A percentile compares a stretch with the other conserved stretches of the same genome.
These are phyloP conservation scores for Drosophila tani DNA, from an alignment of 1,140 invertebrate species.

Conservation along the genomic window DNA sequence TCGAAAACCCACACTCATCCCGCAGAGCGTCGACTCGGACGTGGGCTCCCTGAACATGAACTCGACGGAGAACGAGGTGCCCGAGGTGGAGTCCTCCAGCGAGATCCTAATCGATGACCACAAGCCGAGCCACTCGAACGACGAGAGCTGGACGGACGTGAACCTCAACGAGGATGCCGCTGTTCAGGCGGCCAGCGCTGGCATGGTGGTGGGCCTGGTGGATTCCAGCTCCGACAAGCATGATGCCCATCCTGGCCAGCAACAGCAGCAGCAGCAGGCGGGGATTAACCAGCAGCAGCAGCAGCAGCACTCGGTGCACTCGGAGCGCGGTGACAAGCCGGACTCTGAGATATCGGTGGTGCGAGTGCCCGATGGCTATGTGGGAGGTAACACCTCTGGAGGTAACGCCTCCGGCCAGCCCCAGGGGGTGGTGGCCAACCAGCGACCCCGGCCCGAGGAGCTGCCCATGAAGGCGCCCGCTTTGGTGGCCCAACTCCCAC, in stretches of 20 bases:
- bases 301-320: conserved; percentile 31
- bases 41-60: conserved; percentile 88
- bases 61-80: conserved; percentile 89
- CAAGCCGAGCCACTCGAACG: conserved; percentile 88
- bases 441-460: conserved; percentile 88
- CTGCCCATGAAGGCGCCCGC: conserved; percentile 88
- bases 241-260: conserved; percentile 35
- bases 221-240: conserved; percentile 33
- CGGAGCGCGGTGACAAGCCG: conserved; percentile 90
- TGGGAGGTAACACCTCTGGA: conserved; percentile 17
- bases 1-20: not conserved
- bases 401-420: conserved; percentile 22
- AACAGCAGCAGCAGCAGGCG: conserved; percentile 52
- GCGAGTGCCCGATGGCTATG: conserved; percentile 87
- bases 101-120: conserved; percentile 89
- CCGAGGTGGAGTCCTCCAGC: conserved; percentile 88
- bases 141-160: conserved; percentile 96
- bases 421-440: conserved; percentile 20
- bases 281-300: conserved; percentile 22
- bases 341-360: conserved; percentile 91
- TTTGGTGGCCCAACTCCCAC: conserved; percentile 89
- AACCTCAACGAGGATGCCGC: conserved; percentile 94
- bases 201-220: conserved; percentile 60
- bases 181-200: conserved; percentile 74
- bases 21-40: conserved; percentile 92